These are phyloP conservation scores for Microplitis mediator DNA, from an alignment of 1,140 invertebrate genomes.

Conservation along the genomic window DNA sequence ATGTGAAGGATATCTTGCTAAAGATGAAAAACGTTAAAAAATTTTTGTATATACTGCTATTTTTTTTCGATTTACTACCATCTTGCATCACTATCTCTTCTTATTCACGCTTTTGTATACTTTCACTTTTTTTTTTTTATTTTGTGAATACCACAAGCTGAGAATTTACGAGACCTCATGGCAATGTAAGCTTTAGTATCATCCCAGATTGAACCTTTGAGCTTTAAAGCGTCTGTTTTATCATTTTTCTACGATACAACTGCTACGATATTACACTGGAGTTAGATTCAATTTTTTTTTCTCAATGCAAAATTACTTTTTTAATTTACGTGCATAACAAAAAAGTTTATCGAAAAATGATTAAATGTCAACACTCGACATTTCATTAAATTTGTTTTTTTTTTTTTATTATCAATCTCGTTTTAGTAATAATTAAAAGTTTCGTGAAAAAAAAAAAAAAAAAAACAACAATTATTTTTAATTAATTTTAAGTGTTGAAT, in stretches of 20 bases:
- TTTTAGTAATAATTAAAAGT: too few species aligned
- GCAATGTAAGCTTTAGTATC: background rate
- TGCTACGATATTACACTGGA: too few species aligned
- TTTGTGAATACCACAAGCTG: background rate
- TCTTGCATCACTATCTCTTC: background rate
- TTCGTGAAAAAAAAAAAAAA: too few species aligned
- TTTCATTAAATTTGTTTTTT: too few species aligned
- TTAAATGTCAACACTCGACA: too few species aligned
- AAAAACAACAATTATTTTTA: too few species aligned
- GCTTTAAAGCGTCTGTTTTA: background rate
- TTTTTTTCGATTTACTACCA: background rate
- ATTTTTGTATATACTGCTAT: background rate
- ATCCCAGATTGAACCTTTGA: background rate
- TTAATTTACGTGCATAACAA: too few species aligned
- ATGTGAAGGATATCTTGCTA: background rate
- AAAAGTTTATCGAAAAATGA: too few species aligned
- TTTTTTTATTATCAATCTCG: too few species aligned
- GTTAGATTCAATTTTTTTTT: too few species aligned
- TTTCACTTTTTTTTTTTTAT: background rate
- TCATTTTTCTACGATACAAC: background rate
- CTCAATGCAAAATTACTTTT: too few species aligned
- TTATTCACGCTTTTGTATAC: background rate
- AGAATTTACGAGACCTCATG: background rate
- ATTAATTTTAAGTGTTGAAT: too few species aligned
- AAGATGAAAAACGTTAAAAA: background rate